Conservation (phyloP, 2,113 vertebrate genomes). For the Maccullochella peelii region DNA sequence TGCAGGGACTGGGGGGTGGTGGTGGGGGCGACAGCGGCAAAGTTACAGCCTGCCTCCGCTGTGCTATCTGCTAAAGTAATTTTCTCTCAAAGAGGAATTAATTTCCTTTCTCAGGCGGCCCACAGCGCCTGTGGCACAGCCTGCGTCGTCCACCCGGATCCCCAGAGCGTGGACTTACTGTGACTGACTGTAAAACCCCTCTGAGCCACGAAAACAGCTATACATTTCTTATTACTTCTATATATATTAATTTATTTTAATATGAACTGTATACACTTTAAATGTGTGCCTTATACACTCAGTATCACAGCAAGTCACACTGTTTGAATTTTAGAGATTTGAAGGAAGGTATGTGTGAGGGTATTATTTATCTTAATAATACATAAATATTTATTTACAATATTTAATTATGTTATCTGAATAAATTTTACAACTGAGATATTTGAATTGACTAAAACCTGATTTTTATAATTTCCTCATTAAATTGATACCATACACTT, state of each 20-base stretch:
- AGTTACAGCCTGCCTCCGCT: conserved; percentile 65
- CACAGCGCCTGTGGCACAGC: conserved; percentile 71
- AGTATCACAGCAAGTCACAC: neutral
- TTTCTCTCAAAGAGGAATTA: conserved; percentile 84
- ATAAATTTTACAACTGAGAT: neutral
- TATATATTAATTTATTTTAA: neutral
- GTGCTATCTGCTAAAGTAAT: conserved; percentile 84
- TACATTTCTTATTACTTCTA: neutral
- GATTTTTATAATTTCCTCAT: neutral
- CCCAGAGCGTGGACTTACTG: conserved; percentile 31
- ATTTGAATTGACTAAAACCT: neutral
- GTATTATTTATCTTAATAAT: neutral
- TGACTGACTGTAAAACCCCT: conserved; percentile 37
- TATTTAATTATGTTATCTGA: neutral
- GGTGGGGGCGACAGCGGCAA: conserved; percentile 30
- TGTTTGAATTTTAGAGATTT: conserved; percentile 7
- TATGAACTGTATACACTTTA: neutral
- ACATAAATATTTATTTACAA: neutral
- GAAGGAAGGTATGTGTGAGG: neutral
- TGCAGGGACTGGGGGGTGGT: conserved; percentile 43
- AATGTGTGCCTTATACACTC: neutral
- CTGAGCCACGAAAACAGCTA: neutral
- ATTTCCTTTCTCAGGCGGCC: conserved; percentile 83
- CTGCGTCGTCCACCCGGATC: conserved; percentile 40
- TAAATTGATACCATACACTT: neutral